These are phyloP conservation scores for Myotis lucifugus DNA, from an alignment of 2,113 vertebrate genomes.

Conservation along the genomic window DNA sequence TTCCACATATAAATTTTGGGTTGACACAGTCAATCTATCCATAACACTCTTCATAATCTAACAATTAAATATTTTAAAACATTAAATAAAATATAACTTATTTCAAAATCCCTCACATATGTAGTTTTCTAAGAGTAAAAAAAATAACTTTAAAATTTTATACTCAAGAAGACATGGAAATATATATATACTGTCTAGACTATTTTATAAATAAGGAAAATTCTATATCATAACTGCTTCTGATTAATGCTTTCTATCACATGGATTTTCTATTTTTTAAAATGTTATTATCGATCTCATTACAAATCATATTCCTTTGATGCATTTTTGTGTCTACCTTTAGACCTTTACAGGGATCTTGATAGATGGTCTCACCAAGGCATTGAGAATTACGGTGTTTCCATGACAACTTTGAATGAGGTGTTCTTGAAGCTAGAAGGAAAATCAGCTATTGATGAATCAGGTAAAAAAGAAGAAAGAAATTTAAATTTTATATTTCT, in stretches of 20 bases:
- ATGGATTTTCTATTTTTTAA: neutral
- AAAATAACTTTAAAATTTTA: neutral
- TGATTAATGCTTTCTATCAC: neutral
- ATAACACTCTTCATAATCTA: neutral
- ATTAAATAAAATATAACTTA: neutral
- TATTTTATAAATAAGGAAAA: neutral
- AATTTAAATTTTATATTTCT: neutral
- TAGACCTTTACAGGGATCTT: constrained; percentile 91
- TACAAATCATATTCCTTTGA: neutral
- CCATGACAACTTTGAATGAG: constrained; percentile 94
- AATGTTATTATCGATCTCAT: neutral
- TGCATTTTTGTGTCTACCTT: rapidly evolving
- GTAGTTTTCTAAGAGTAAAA: neutral
- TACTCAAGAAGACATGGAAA: neutral
- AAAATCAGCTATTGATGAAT: constrained; percentile 84
- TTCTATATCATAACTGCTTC: neutral
- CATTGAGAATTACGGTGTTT: constrained; percentile 91
- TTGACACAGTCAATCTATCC: neutral
- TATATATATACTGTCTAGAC: neutral
- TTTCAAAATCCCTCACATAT: neutral
- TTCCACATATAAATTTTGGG: neutral
- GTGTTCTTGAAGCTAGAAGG: constrained; percentile 95
- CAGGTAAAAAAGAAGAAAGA: constrained; percentile 83
- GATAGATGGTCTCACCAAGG: constrained; percentile 86
- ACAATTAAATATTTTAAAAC: neutral